These are phyloP conservation scores for Dinocampus coccinellae DNA, from an alignment of 2,888 invertebrate species.

Conservation along the genomic window DNA sequence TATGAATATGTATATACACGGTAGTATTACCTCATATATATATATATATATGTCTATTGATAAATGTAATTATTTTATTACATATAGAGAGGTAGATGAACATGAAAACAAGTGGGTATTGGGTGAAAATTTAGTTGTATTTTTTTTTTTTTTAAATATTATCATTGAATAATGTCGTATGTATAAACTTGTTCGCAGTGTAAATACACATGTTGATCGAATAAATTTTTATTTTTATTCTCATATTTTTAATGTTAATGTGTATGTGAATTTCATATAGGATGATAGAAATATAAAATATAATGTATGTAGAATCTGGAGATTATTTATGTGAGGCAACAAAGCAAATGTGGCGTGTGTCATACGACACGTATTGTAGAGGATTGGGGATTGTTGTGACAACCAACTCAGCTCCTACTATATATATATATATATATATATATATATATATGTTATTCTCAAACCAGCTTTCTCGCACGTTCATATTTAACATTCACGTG, in stretches of 20 bases:
- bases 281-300: neutral
- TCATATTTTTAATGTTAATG: neutral
- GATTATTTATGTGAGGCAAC: constrained; percentile 17
- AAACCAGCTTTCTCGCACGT: constrained; percentile 6
- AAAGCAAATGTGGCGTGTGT: constrained; percentile 1
- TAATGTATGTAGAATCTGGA: neutral
- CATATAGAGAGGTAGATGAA: too few relatives aligned
- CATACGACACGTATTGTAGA: neutral
- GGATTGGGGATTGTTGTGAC: neutral
- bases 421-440: neutral
- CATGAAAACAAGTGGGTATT: too few relatives aligned
- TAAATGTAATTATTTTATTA: too few relatives aligned
- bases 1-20: neutral
- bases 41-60: too few relatives aligned
- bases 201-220: neutral
- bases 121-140: too few relatives aligned
- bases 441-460: neutral
- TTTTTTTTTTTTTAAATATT: too few relatives aligned
- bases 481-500: constrained; percentile 7
- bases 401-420: neutral
- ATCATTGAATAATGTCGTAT: too few relatives aligned
- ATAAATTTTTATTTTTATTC: neutral
- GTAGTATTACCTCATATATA: too few relatives aligned
- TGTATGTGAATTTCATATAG: neutral
- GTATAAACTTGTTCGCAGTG: too few relatives aligned